A percentile compares a stretch with the other conserved stretches of the same genome.
Evolutionary conservation across 2,888 invertebrate genomes (phyloP).

Genomic region (Aelia acuminata): DNA sequence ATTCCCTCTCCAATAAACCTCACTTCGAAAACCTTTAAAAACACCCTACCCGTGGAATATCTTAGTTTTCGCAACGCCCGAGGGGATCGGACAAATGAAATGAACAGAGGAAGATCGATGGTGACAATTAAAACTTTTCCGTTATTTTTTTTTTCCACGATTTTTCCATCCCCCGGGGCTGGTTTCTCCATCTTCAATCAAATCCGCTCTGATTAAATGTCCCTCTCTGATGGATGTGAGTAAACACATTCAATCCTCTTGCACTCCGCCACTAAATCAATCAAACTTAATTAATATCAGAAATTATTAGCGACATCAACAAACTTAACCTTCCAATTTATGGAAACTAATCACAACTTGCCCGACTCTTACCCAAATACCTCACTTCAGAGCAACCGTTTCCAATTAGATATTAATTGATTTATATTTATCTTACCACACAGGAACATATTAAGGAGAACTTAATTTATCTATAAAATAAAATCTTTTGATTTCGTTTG

Average conservation of each 20-base stretch:
- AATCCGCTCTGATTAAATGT: constrained; percentile 42
- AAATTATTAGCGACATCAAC: constrained; percentile 1
- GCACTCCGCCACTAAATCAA: neutral
- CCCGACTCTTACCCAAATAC: neutral
- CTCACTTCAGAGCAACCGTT: neutral
- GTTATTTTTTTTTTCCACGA: neutral
- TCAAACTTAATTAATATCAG: constrained; percentile 25
- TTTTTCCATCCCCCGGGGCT: neutral
- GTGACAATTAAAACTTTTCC: constrained; percentile 38
- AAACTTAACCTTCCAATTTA: constrained; percentile 44
- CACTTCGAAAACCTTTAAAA: neutral
- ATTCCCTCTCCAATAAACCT: neutral
- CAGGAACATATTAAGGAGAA: no score
- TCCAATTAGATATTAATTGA: neutral
- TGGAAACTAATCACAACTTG: neutral
- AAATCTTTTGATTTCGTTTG: no score
- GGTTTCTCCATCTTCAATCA: constrained; percentile 19
- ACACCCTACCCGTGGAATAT: neutral
- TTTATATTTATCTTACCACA: neutral
- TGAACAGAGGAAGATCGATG: constrained; percentile 26
- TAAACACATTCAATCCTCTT: constrained; percentile 3
- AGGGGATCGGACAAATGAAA: neutral
- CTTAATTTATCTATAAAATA: no score
- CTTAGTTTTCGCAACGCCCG: neutral
- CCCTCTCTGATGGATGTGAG: constrained; percentile 5